Percentiles rank a stretch among this genome's conserved stretches.
phyloP scores from a whole-genome alignment of 2,797 vertebrate genomes.

The Tympanoctomys barrerae region DNA sequence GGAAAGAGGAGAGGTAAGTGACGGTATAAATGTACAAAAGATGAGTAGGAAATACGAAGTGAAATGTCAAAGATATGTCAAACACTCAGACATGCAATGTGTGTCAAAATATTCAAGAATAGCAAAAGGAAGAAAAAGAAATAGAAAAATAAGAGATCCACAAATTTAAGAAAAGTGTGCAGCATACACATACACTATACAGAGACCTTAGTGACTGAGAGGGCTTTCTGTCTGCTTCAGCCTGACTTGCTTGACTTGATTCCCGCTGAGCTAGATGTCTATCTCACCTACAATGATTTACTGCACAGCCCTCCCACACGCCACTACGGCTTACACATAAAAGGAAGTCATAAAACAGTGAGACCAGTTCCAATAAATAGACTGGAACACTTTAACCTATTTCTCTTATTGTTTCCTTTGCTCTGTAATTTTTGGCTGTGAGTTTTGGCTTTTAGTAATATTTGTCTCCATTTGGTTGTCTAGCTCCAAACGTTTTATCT shows the following conservation, averaged over 20 bases:
- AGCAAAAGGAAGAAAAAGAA: neutral
- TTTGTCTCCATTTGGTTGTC: neutral
- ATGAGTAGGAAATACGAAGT: neutral
- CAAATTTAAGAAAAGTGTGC: neutral
- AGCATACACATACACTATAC: neutral
- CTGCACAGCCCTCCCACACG: neutral
- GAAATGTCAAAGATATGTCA: neutral
- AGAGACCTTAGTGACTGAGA: neutral
- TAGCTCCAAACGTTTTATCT: neutral
- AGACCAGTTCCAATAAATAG: slow-evolving; percentile 40
- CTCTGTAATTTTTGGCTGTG: neutral
- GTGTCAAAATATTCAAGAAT: neutral
- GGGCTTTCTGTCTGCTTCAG: neutral
- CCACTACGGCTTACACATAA: neutral
- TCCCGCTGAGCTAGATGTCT: neutral
- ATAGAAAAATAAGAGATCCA: neutral
- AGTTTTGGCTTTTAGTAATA: neutral
- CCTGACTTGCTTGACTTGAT: neutral
- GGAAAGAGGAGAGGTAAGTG: neutral
- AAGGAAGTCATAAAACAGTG: slow-evolving; percentile 59
- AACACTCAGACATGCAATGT: neutral
- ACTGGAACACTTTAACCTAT: neutral
- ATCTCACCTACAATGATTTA: neutral
- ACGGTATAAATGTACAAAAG: neutral
- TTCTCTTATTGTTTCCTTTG: slow-evolving; percentile 13